These are phyloP conservation scores for Ptychobarbus kaznakovi DNA, from an alignment of 2,797 vertebrate species.

Conservation along the genomic window DNA sequence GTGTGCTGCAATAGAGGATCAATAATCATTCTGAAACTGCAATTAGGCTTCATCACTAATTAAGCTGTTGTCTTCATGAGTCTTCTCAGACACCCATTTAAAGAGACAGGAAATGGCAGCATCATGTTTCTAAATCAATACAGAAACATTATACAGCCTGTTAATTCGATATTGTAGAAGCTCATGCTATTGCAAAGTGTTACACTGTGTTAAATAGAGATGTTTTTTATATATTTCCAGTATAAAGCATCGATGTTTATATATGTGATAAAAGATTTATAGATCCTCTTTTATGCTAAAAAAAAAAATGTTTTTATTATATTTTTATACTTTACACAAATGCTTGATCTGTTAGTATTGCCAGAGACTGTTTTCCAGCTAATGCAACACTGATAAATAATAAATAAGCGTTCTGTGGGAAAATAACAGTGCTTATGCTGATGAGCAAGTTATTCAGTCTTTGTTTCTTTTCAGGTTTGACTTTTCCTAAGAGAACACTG, in stretches of 20 bases:
- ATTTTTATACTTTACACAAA: neutral
- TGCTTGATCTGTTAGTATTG: no score
- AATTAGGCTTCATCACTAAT: slow-evolving; percentile 65
- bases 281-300: neutral
- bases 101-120: slow-evolving; percentile 40
- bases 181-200: neutral
- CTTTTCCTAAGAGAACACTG: neutral
- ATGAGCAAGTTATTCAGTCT: slow-evolving; percentile 2
- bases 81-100: slow-evolving; percentile 64
- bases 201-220: neutral
- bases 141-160: neutral
- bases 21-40: slow-evolving; percentile 61
- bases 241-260: neutral
- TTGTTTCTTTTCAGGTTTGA: neutral
- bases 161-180: neutral
- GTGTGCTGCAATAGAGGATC: slow-evolving; percentile 23
- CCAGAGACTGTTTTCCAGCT: slow-evolving; percentile 3
- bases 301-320: neutral
- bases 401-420: slow-evolving; percentile 16
- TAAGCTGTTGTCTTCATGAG: slow-evolving; percentile 62
- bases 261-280: neutral
- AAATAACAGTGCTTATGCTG: neutral
- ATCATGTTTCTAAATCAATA: slow-evolving; percentile 14
- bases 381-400: slow-evolving; percentile 18
- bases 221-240: neutral